Base-by-base conservation (phyloP, 2,797 vertebrate species). In the Propithecus deckenii region DNA sequence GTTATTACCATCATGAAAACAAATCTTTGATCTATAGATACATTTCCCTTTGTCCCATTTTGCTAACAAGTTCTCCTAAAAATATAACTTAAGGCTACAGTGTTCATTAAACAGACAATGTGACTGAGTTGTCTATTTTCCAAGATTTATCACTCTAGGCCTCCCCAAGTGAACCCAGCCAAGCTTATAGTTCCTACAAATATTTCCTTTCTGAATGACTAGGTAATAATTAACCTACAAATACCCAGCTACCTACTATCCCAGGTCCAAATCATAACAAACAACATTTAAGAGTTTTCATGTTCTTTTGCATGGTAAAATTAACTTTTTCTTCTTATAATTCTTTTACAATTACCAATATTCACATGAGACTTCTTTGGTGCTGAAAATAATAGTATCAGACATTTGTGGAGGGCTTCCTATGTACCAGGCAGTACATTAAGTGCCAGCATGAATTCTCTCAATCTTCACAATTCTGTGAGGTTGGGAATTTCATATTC, bases 161-260 rank as follows among this genome's bases (percentile, higher is more conserved):
- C 18, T 94, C 28, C 52, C 22, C 17, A 86, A 0, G 17, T 25
- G 52, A 93, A 89, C 22, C 14, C 28, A 67, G n/a, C 15, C n/a
- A 89, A 71, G 22, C 46, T 93, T 74, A 52, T 2, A 83, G 72
- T 89, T 88, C 96, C 32, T 83, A 84, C 0, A 2, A 89, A 76
- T 61, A 93, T 89, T 96, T 89, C 13, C 55, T 89, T 81, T 97
- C 74, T 61, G 78, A 94, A 89, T 9, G 20, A 80, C 32, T 50
- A 88, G 52, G 41, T 91, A 96, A 91, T 86, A 74, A 50, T 57
- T 87, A 95, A 83, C 5, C 28, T 78, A 57, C 9, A 89, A 35
- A 84, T 87, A 87, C 5, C 1, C 43, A 88, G 22, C 38, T 75
- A 72, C 20, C 8, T 94, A 81, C 30, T 75, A 72, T 10, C 71